Percentiles rank a stretch among this genome's conserved stretches.
Evolutionary conservation across 2,113 vertebrate species (phyloP).

Genomic region (Nematolebias whitei): DNA sequence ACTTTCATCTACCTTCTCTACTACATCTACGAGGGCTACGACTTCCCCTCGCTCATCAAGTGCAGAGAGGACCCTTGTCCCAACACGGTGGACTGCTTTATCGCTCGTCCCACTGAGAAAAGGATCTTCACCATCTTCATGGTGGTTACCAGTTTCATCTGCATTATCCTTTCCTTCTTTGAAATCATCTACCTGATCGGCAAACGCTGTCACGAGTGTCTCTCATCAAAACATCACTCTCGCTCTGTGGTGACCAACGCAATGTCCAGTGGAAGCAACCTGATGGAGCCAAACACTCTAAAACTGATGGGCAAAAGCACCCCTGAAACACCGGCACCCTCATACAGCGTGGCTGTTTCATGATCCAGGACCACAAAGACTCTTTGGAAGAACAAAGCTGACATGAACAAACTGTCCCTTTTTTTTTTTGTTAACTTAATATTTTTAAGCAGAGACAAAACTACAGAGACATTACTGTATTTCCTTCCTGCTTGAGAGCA

Average conservation of each 20-base stretch:
- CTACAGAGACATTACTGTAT: background rate
- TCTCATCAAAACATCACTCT: slow-evolving; percentile 1
- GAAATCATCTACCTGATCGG: slow-evolving; percentile 88
- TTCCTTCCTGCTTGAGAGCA: slow-evolving; percentile 17
- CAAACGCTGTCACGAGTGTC: slow-evolving; percentile 82
- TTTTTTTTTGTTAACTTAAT: too few relatives aligned
- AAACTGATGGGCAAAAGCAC: slow-evolving; percentile 19
- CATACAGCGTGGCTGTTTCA: slow-evolving; percentile 46
- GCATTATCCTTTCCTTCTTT: slow-evolving; percentile 85
- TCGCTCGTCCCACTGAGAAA: slow-evolving; percentile 92
- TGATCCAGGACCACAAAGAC: slow-evolving; percentile 16
- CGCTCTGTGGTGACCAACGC: slow-evolving; percentile 38
- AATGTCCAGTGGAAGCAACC: slow-evolving; percentile 40
- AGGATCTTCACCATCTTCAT: slow-evolving; percentile 96
- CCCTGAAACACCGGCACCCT: slow-evolving; percentile 46
- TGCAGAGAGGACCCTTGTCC: slow-evolving; percentile 87
- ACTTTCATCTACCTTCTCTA: slow-evolving; percentile 89
- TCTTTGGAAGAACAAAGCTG: slow-evolving; percentile 11
- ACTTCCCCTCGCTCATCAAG: slow-evolving; percentile 87
- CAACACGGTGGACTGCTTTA: slow-evolving; percentile 94
- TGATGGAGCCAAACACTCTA: slow-evolving; percentile 46
- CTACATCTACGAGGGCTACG: slow-evolving; percentile 86
- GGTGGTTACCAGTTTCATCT: slow-evolving; percentile 85
- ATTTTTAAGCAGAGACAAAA: background rate
- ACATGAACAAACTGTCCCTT: too few relatives aligned